Evolutionary conservation across 2,888 invertebrate species (phyloP).

Genomic region (Campaea margaritaria): DNA sequence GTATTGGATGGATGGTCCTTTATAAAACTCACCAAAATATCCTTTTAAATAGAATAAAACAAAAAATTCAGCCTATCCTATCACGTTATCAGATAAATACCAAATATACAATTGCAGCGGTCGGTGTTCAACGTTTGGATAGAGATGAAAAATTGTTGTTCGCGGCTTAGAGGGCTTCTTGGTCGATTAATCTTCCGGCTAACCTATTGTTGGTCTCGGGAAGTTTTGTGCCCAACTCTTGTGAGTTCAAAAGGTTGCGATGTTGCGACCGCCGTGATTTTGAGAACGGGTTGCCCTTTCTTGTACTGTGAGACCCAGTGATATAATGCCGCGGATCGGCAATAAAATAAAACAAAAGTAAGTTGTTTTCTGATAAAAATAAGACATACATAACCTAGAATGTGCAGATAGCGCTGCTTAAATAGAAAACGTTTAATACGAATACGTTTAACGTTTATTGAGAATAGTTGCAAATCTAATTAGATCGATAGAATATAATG

Average conservation of each 20-base stretch:
- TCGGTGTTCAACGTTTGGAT: slow-evolving; percentile 69
- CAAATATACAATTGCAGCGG: slow-evolving; percentile 51
- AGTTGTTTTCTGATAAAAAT: background rate
- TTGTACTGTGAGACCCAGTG: slow-evolving; percentile 26
- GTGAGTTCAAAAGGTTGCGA: slow-evolving; percentile 76
- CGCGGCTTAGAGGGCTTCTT: slow-evolving; percentile 72
- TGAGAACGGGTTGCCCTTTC: slow-evolving; percentile 42
- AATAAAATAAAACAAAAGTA: slow-evolving; percentile 8
- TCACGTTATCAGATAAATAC: slow-evolving; percentile 21
- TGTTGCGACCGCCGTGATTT: slow-evolving; percentile 67
- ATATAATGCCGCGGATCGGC: slow-evolving; percentile 20
- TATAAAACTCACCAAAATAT: no score
- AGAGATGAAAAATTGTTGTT: slow-evolving; percentile 83
- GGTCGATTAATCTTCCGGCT: slow-evolving; percentile 81
- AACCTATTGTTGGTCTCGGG: slow-evolving; percentile 78
- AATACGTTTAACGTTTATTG: background rate
- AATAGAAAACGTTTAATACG: no score
- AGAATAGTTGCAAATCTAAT: no score
- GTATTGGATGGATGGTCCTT: no score
- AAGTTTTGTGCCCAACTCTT: slow-evolving; percentile 77
- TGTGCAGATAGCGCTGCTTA: no score
- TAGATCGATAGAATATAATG: no score
- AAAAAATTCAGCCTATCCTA: background rate
- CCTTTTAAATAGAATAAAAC: no score
- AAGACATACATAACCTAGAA: background rate